Conservation (phyloP, 1,140 invertebrate genomes). For the Danaus plexippus region DNA sequence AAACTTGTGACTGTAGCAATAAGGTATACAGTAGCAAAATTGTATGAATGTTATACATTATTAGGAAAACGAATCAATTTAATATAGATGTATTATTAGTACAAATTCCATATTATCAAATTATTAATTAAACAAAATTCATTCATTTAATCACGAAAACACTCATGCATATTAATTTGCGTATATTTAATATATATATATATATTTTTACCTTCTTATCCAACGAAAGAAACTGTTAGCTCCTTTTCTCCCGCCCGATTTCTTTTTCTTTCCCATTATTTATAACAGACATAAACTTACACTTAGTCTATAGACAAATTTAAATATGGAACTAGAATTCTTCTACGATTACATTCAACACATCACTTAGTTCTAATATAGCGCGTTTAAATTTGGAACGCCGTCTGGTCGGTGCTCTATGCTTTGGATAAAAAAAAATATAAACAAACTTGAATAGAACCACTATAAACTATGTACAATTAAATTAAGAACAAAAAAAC, state of each 20-base stretch:
- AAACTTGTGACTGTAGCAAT: too few relatives aligned
- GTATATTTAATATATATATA: constrained; percentile 2
- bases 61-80: too few relatives aligned
- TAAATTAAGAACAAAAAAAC: constrained; percentile 2
- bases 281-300: constrained; percentile 30
- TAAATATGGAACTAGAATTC: constrained; percentile 7
- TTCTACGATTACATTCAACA: constrained; percentile 18
- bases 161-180: not conserved
- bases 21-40: too few relatives aligned
- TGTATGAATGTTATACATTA: too few relatives aligned
- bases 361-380: constrained; percentile 27
- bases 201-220: constrained; percentile 53
- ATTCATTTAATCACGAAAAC: constrained; percentile 1
- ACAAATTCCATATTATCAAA: too few relatives aligned
- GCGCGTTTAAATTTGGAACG: constrained; percentile 31
- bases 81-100: too few relatives aligned
- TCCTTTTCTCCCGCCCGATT: constrained; percentile 46
- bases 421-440: constrained; percentile 38
- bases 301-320: constrained; percentile 28
- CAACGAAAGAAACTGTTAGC: constrained; percentile 61
- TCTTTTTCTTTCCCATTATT: constrained; percentile 65
- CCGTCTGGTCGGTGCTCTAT: constrained; percentile 50
- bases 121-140: too few relatives aligned
- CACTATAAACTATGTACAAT: not conserved
- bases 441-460: constrained; percentile 8